Percentiles rank a stretch among this genome's conserved stretches.
These are phyloP conservation scores for Halcyon leucocephala DNA, from an alignment of 2,797 vertebrate species.

Conservation along the genomic window DNA sequence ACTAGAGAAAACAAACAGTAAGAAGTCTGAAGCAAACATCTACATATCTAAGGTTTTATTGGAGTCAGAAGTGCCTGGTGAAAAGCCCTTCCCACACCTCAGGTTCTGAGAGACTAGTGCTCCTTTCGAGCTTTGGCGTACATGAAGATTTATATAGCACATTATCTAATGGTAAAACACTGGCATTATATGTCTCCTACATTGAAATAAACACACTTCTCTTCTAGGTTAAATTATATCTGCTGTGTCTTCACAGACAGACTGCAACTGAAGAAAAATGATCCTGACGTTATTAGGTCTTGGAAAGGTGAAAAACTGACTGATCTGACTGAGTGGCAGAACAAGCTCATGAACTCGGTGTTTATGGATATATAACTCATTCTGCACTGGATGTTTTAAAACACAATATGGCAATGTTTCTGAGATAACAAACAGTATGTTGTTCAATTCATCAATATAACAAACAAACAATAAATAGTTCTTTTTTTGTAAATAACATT, in stretches of 20 bases:
- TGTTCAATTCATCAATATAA: not conserved
- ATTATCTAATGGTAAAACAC: not conserved
- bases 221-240: not conserved
- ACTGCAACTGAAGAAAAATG: not conserved
- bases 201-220: not conserved
- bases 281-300: not conserved
- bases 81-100: not conserved
- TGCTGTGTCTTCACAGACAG: not conserved
- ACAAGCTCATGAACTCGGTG: not conserved
- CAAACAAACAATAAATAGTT: not conserved
- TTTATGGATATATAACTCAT: not conserved
- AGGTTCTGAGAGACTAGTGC: not conserved
- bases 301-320: not conserved
- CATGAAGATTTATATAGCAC: not conserved
- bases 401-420: not conserved
- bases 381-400: not conserved
- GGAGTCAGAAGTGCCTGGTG: rapidly evolving
- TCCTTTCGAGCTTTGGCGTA: not conserved
- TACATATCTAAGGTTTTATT: not conserved
- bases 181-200: not conserved
- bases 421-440: not conserved
- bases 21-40: rapidly evolving
- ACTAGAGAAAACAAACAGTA: not conserved
- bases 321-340: not conserved
- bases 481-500: not conserved